Evolutionary conservation across 2,888 invertebrate genomes (phyloP).

Genomic region (Euplexia lucipara): DNA sequence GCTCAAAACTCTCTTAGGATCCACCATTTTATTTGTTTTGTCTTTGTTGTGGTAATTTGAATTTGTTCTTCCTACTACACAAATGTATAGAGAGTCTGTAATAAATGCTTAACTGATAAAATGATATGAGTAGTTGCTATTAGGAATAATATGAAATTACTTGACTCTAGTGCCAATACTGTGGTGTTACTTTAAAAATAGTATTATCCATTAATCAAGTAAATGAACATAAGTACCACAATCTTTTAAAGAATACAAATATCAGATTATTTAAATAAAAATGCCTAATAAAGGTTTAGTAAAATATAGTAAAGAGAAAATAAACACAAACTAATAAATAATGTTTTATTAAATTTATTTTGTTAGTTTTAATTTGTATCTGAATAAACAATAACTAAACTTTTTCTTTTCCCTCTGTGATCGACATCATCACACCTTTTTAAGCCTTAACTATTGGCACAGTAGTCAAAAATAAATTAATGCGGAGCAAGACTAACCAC

Average conservation of each 20-base stretch:
- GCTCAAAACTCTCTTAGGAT: slow-evolving; percentile 80
- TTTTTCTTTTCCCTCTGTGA: background rate
- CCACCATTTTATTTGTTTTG: slow-evolving; percentile 75
- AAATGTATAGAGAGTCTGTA: slow-evolving; percentile 30
- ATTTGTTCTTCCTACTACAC: slow-evolving; percentile 32
- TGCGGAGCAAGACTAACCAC: slow-evolving; percentile 2
- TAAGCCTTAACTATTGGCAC: slow-evolving; percentile 5
- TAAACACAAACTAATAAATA: no score
- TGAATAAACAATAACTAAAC: background rate
- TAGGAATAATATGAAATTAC: background rate
- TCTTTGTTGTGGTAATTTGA: slow-evolving; percentile 44
- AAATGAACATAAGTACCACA: no score
- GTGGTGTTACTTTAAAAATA: background rate
- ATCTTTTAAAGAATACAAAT: no score
- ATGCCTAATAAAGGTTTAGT: no score
- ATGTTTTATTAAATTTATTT: no score
- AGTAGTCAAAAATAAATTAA: background rate
- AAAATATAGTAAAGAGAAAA: no score
- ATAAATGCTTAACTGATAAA: slow-evolving; percentile 19
- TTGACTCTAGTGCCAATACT: background rate
- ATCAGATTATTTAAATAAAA: no score
- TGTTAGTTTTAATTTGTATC: no score
- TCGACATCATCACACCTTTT: background rate
- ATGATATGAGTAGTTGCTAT: background rate
- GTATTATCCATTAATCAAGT: background rate